Conservation (phyloP, 2,113 vertebrate genomes). For the Dromas ardeola region DNA sequence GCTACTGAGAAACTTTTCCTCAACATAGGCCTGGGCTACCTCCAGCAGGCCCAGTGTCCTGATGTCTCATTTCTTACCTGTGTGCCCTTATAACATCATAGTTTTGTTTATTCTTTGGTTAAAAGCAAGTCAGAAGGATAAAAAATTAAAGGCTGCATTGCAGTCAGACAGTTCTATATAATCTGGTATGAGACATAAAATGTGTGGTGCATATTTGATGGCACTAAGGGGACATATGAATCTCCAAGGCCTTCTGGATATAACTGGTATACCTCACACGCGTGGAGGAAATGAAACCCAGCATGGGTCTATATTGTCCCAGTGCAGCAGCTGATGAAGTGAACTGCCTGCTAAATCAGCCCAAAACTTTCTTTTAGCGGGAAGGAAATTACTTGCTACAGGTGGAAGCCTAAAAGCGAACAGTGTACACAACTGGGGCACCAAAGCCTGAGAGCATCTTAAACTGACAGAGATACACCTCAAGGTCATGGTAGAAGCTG, state of each 20-base stretch:
- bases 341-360: background rate
- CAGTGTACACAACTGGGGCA: background rate
- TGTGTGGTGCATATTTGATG: background rate
- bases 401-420: background rate
- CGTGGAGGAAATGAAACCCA: background rate
- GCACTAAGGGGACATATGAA: background rate
- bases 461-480: background rate
- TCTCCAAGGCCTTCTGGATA: background rate
- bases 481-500: background rate
- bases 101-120: background rate
- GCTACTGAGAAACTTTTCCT: background rate
- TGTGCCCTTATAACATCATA: background rate
- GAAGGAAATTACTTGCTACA: background rate
- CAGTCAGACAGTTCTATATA: background rate
- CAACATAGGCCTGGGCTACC: background rate
- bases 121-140: background rate
- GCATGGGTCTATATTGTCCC: background rate
- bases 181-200: background rate
- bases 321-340: background rate
- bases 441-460: background rate
- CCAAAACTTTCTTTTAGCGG: background rate
- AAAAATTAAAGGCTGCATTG: background rate
- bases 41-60: background rate
- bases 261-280: background rate
- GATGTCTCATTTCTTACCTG: background rate